Base-by-base conservation (phyloP, 2,113 vertebrate species). In the Tupaia tana region DNA sequence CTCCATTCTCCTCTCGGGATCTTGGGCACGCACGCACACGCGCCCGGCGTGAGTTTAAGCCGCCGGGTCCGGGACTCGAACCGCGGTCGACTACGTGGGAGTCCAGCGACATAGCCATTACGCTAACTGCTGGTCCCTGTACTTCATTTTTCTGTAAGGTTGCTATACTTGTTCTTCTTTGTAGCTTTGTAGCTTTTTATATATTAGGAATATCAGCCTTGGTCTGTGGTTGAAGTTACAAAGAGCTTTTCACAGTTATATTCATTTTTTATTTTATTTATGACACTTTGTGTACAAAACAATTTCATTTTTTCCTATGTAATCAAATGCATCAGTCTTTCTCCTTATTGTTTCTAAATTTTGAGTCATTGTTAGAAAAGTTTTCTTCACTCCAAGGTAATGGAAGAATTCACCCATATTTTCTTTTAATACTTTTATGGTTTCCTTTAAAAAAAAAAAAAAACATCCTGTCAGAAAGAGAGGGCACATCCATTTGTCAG, bases 211-310 rank as follows among this genome's bases (percentile, higher is more conserved):
- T 79, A 79, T 71, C 29, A 79, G 81, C 22, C 29, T 79, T 79
- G 64, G 16, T 78, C 31, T 75, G 18, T 90, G 56, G 13, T 64
- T 94, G 31, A 79, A 71, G 31, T 56, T 79, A 56, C 14, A 29
- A 58, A 82, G 19, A 22, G 34, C 90, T 94, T 85, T 43, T 29
- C 58, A 90, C 19, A 71, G 34, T 79, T 93, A 56, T 31, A 6
- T 75, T 70, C 74, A 64, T 82, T 82, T 85, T 94, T 90, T 63
- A 61, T 18, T 71, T 89, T 75, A 15, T 66, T 88, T 88, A 77
- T 29, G 18, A 66, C 11, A 13, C 16, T 94, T 63, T 71, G 20
- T 56, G 22, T 69, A 59, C 2, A 61, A 61, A 31, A n/a, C 64
- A 15, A 5, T 56, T 83, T 66, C 15, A 27, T 31, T 78, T 81